Evolutionary conservation across 1,140 invertebrate species (phyloP), one percentile per base, ranked within the genome.

Genomic region (Bombus consobrinus): DNA sequence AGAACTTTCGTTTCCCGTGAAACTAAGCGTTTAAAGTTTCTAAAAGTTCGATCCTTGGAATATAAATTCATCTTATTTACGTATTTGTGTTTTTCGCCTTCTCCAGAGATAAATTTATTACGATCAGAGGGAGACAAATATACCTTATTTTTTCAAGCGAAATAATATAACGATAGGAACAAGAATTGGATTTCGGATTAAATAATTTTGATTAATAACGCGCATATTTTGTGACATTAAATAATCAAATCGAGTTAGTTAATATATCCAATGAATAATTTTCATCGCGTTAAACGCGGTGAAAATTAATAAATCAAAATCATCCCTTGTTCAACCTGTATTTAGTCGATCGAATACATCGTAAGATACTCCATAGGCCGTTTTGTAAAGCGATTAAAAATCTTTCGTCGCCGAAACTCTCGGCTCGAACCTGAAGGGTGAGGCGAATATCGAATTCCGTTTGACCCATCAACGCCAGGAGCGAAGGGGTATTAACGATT

Each of bases 361-460:
- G 32, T 15, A 2, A 34, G 66, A 25, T 8, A 10, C 18, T 6
- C 32, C 2, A 37, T 15, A 10, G 25, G 5, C 34, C 41, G 18
- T 37, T 59, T 9, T 3, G 18, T 32, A 5, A 43, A 69, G 68
- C 43, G 22, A 57, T 78, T 69, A 83, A 69, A 83, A 66, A 66
- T 34, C 15, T 34, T 32, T 68, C 59, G 34, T 22, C 53, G 32
- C 13, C 32, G 53, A 74, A 74, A 83, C 34, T 37, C 25, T 34
- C 10, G 28, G 10, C 3, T 18, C 41, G 53, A 47, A 25, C 25
- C 2, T 34, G 28, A 32, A 53, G 62, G 25, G 18, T 9, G 62
- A 83, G 43, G 28, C 39, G 64, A 64, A 59, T 84, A 84, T 87
- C 75, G 85, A 57, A 78, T 74, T 87, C 83, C 83, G 86, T 82